These are phyloP conservation scores for Sebastiscus tertius DNA, from an alignment of 2,797 vertebrate species.

Conservation along the genomic window DNA sequence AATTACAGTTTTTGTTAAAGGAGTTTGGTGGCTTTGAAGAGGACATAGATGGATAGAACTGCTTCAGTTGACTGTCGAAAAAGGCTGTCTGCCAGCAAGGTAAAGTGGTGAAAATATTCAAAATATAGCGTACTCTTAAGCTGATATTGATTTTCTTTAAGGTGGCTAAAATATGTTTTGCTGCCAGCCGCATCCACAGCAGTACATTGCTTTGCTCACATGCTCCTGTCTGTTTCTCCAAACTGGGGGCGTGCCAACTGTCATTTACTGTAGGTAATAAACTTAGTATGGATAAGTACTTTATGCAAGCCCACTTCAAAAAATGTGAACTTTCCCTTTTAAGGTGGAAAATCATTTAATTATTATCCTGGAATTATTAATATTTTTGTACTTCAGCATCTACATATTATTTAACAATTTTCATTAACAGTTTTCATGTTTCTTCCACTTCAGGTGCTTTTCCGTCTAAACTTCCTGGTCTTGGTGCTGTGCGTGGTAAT, in stretches of 20 bases:
- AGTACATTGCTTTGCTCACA: too few species aligned
- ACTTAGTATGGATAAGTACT: too few species aligned
- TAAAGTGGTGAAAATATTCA: not conserved
- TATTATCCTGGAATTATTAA: not conserved
- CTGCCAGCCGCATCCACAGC: too few species aligned
- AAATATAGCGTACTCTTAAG: not conserved
- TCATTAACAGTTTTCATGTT: not conserved
- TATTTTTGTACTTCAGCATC: not conserved
- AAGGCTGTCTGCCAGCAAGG: accelerated
- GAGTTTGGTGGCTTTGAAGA: not conserved
- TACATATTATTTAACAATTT: not conserved
- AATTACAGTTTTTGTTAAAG: not conserved
- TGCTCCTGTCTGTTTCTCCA: too few species aligned
- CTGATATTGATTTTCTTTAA: not conserved
- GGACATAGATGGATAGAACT: not conserved
- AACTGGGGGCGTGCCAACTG: too few species aligned
- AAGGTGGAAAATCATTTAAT: not conserved
- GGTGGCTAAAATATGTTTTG: not conserved
- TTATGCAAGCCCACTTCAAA: too few species aligned
- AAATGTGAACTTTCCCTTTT: accelerated
- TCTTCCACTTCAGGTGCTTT: constrained; percentile 87
- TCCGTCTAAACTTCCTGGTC: constrained; percentile 98
- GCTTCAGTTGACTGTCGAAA: not conserved
- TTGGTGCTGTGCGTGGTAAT: constrained; percentile 96
- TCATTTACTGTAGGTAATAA: too few species aligned